Evolutionary conservation across 2,113 vertebrate genomes (phyloP), one percentile per base, ranked within the genome.

Genomic region (Hymenochirus boettgeri): DNA sequence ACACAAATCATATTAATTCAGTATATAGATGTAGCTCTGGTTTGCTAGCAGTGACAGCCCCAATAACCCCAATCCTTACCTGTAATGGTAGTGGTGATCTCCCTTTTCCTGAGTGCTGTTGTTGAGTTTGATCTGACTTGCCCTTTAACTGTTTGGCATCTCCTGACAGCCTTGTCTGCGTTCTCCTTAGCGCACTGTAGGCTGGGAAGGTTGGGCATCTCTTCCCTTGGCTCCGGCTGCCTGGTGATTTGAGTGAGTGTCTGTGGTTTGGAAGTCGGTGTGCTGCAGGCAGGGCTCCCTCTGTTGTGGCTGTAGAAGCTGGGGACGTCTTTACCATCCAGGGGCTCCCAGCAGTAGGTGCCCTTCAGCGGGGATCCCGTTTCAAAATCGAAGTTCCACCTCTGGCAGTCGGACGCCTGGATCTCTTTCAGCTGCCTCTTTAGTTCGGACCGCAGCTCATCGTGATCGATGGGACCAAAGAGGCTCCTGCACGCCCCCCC

Each of bases 351-450:
- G 48, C 54, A 25, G 47, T 58, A 70, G 26, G 25, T 46, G 17
- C 69, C 69, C 12, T 62, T 46, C 24, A 70, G 54, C 2, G 69
- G 69, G 25, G 46, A 58, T 6, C 62, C 60, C 24, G 54, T 26
- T 18, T 70, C 61, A 26, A 70, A 70, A 27, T 70, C 69, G 25
- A 70, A 70, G 46, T 70, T 70, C 69, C 69, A 70, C 2, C 69
- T 46, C 53, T 64, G 61, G 53, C 69, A 70, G 33, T 70, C 54
- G 12, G 69, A 70, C 10, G 46, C 55, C 9, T 70, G 61, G 46
- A 70, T 70, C 47, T 70, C 69, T 17, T 64, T 64, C 1, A 70
- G 61, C 7, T 70, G 69, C 19, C 37, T 64, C 56, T 70, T 63
- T 13, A 70, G 33, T 15, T 70, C 69, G 5, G 54, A 58, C 35